Conservation (phyloP, 2,888 invertebrate genomes). For the Zootermopsis nevadensis region DNA sequence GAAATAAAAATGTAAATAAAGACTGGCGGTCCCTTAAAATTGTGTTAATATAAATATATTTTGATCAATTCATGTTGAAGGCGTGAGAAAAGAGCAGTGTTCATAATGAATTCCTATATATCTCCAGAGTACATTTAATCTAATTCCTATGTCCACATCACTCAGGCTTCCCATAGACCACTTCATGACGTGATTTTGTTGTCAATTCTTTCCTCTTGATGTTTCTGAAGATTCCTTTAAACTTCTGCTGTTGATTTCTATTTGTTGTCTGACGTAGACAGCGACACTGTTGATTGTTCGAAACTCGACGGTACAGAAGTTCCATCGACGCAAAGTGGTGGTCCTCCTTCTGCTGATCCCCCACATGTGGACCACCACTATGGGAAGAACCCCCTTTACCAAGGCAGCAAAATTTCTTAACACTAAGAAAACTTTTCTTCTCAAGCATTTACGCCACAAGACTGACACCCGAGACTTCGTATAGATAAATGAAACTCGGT, state of each 20-base stretch:
- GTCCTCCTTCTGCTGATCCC: not conserved
- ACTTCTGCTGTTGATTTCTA: not conserved
- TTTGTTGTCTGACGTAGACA: not conserved
- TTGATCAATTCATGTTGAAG: constrained; percentile 7
- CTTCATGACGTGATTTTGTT: constrained; percentile 18
- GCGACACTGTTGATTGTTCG: not conserved
- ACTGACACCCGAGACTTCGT: too few species aligned
- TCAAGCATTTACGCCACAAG: too few species aligned
- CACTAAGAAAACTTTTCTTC: too few species aligned
- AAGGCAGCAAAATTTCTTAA: not conserved
- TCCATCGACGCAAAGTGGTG: not conserved
- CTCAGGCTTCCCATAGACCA: not conserved
- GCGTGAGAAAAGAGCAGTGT: not conserved
- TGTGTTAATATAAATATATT: not conserved
- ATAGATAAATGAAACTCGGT: too few species aligned
- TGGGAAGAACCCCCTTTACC: not conserved
- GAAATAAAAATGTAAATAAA: constrained; percentile 3
- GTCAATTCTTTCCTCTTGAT: constrained; percentile 27
- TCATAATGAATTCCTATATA: not conserved
- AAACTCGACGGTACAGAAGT: not conserved
- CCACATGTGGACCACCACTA: not conserved
- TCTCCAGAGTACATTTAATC: not conserved
- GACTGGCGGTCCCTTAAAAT: not conserved
- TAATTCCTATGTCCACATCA: constrained; percentile 21
- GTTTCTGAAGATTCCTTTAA: not conserved